Evolutionary conservation across 2,888 invertebrate species (phyloP), one percentile per base, ranked within the genome.

Genomic region (Mesochorus sp.): DNA sequence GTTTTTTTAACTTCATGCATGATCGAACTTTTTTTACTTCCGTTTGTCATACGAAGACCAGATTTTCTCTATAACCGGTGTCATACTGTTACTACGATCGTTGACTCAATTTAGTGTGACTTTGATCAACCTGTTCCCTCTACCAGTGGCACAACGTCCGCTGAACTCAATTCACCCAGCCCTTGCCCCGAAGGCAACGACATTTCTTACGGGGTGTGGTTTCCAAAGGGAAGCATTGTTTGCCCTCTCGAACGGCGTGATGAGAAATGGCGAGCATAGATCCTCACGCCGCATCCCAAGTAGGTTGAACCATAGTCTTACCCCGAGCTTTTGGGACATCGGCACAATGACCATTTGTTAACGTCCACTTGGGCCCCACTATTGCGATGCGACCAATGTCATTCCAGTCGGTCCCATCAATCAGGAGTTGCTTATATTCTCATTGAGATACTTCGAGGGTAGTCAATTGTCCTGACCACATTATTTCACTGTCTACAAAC

Each of bases 251-350:
- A 64, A 82, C 71, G 80, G 78, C 80, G 80, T 83, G 78, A 87
- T 89, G 89, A 89, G 89, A 89, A 89, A 89, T 89, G 86, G 85
- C 76, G 61, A 81, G 76, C 88, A 88, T 89, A 88, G 86, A 89
- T 89, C 88, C 85, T 87, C 81, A 80, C 76, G 83, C 84, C 86
- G 86, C 87, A 87, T 87, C 85, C 84, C 84, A 85, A 86, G 85
- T 86, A 88, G 83, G 80, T 79, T 70, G 44, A 28, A 59, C 21
- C 47, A 76, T n/a, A n/a, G 84, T 80, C 83, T 82, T 61, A 68
- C 59, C 62, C 81, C 77, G 5, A 81, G 77, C 77, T 64, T 61
- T 75, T 61, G 74, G 80, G 80, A 82, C 77, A 68, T 64, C 78
- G 51, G 70, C 77, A 73, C 85, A 82, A 82, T 86, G 87, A 84